phyloP scores from a whole-genome alignment of 2,888 invertebrate genomes.

The Nematopogon swammerdamellus region DNA sequence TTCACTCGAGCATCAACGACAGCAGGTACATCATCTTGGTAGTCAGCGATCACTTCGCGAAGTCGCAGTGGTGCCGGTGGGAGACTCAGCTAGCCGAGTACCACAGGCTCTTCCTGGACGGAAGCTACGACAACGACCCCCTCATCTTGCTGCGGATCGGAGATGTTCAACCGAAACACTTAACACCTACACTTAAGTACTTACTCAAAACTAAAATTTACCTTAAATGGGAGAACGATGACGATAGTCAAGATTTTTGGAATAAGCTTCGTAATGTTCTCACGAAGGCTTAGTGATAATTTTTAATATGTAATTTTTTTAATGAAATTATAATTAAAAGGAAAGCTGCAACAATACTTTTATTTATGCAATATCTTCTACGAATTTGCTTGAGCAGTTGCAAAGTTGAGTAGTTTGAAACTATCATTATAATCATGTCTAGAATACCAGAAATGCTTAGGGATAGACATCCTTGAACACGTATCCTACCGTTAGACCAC shows the following conservation, averaged over 20 bases:
- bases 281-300: constrained; percentile 13
- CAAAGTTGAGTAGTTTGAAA: too few relatives aligned
- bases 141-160: constrained; percentile 62
- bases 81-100: constrained; percentile 68
- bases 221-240: constrained; percentile 57
- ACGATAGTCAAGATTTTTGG: constrained; percentile 40
- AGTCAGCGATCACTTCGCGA: constrained; percentile 64
- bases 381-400: too few relatives aligned
- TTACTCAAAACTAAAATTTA: constrained; percentile 63
- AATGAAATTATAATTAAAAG: too few relatives aligned
- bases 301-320: not conserved
- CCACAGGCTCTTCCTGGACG: constrained; percentile 58
- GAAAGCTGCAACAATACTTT: too few relatives aligned
- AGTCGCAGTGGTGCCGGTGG: constrained; percentile 71
- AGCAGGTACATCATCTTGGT: constrained; percentile 64
- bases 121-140: constrained; percentile 53
- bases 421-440: too few relatives aligned
- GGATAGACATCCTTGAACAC: too few relatives aligned
- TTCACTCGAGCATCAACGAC: constrained; percentile 60
- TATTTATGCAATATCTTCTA: too few relatives aligned
- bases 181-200: constrained; percentile 59
- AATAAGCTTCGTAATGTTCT: constrained; percentile 34
- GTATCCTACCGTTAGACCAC: too few relatives aligned
- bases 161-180: constrained; percentile 48
- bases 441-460: too few relatives aligned